phyloP scores from a whole-genome alignment of 2,888 invertebrate genomes.

The Drosophila nigricruria region DNA sequence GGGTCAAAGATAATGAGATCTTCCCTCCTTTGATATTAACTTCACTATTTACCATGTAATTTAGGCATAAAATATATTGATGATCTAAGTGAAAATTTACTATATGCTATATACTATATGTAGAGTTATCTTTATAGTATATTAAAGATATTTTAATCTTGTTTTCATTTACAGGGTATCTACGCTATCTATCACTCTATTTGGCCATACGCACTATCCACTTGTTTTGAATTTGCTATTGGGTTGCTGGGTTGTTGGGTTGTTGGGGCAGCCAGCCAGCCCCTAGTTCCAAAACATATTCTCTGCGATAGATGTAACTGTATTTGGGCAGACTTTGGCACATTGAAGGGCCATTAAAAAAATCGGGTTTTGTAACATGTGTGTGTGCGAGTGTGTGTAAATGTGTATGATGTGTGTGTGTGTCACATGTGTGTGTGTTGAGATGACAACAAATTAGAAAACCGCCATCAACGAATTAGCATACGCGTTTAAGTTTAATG shows the following conservation, averaged over 20 bases:
- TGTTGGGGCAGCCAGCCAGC: conserved; percentile 32
- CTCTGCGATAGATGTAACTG: conserved; percentile 43
- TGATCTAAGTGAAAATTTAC: background rate
- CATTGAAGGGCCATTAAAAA: conserved; percentile 32
- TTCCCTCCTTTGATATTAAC: background rate
- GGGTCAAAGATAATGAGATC: background rate
- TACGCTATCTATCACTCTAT: background rate
- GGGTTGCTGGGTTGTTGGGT: conserved; percentile 44
- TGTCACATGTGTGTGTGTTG: conserved; percentile 7
- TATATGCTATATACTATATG: too few species aligned
- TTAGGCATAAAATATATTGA: background rate
- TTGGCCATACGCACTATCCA: background rate
- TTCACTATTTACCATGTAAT: background rate
- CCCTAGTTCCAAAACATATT: background rate
- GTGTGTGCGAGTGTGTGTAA: conserved; percentile 4
- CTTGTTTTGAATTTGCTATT: conserved; percentile 13
- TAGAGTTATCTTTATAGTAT: too few species aligned
- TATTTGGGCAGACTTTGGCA: conserved; percentile 20
- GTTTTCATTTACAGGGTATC: conserved; percentile 3
- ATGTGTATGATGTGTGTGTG: too few species aligned
- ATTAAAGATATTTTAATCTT: background rate
- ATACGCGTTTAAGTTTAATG: conserved; percentile 75
- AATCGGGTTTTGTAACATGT: conserved; percentile 37
- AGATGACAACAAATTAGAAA: conserved; percentile 70
- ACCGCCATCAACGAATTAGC: conserved; percentile 78